Evolutionary conservation across 2,888 invertebrate genomes (phyloP), one percentile per base, ranked within the genome.

Genomic region (Plebejus anna): DNA sequence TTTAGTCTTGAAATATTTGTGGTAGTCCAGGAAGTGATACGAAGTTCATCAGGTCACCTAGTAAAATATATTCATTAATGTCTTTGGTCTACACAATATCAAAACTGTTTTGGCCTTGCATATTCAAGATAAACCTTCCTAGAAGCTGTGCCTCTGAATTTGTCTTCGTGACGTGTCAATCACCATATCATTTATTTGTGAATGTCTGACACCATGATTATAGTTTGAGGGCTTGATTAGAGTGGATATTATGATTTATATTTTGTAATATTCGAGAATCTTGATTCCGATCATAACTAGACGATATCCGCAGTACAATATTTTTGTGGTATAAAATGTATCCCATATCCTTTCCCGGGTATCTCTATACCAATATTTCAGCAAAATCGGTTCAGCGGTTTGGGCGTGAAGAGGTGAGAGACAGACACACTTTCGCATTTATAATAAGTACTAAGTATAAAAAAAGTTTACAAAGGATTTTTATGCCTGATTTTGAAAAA

Each of bases 121-220:
- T 66, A 32, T 32, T 32, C 61, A 28, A 32, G 13, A 22, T 22
- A 22, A n/a, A 66, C 36, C 66, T 66, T 66, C 66, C 66, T 36
- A 66, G 66, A 66, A 66, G 66, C 66, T 66, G 2, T 59, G 28
- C 28, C 28, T 28, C 32, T 28, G 32, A 9, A 28, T 28, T 66
- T 66, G 32, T 66, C 11, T 66, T 66, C 66, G 66, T 66, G 66
- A 66, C 16, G 32, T 66, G 66, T 66, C 66, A 66, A 66, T 36
- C 66, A 66, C 13, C 32, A 36, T 28, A 66, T 28, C 66, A 36
- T 13, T 66, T 66, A 66, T 36, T 32, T 61, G 28, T 11, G 28
- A 28, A 61, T 61, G 3, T 61, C 22, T 61, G 28, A 61, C 61
- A 61, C 11, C 0, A 11, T 61, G 28, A 61, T 61, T 61, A 61